Base-by-base conservation (phyloP, 2,113 vertebrate species). In the Kryptolebias marmoratus region DNA sequence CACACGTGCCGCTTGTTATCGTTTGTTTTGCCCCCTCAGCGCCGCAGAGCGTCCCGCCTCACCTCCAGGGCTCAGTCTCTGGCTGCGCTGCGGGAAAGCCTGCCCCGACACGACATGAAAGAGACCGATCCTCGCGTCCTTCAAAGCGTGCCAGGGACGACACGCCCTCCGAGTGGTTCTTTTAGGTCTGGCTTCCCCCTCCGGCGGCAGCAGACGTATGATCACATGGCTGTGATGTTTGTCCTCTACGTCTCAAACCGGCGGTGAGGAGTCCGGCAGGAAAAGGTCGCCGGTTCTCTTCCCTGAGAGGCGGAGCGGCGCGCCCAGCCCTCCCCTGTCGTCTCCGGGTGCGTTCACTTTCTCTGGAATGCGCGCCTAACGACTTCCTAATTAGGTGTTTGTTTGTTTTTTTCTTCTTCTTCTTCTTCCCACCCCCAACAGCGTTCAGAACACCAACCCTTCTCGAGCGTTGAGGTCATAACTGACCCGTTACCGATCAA, bases 71-170 rank as follows among this genome's bases (percentile, higher is more conserved):
- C 7, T 1, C 2, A 76, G 22, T 73, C 73, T n/a, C 9, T 44
- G 54, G 59, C 8, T 22, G 13, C 64, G 22, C 27, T 56, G 53
- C 2, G 73, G 60, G 48, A 81, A 77, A 74, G 32, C 73, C 50
- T 62, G 73, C 67, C 75, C 63, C 64, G 75, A 84, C 71, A 62
- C 18, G 86, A 89, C 81, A 82, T 18, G 81, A 84, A 9, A 64
- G 55, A 68, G 60, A 39, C 10, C 75, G 55, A 50, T 68, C n/a
- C 22, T 68, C 45, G 28, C 32, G 60, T 12, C 64, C 0, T 57
- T 36, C 50, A 39, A 1, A 58, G 48, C 18, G 32, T 71, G 73
- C 83, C 87, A 82, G 81, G 49, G 18, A 58, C 22, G 72, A 76
- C 83, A 89, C 47, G 28, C 73, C 81, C 72, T 83, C 45, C 31